Evolutionary conservation across 2,113 vertebrate genomes (phyloP).

Genomic region (Callopanchax toddi): DNA sequence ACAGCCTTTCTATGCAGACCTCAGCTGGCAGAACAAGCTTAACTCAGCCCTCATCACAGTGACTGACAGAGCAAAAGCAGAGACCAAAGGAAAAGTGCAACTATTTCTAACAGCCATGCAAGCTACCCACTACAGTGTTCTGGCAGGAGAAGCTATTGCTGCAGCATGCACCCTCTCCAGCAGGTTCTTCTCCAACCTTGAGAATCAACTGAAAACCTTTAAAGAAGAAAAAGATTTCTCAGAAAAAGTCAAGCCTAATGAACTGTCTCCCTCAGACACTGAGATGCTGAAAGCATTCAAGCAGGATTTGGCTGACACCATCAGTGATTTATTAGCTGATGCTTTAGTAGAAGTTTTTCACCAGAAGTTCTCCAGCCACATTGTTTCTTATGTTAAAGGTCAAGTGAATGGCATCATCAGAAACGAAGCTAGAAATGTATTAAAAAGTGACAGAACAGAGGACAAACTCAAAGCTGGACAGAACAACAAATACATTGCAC

Average conservation of each 20-base stretch:
- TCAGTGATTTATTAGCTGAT: constrained; percentile 10
- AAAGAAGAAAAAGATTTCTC: not conserved
- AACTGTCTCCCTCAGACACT: constrained; percentile 3
- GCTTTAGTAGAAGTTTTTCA: constrained; percentile 28
- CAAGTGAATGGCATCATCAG: constrained; percentile 3
- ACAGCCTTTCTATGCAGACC: constrained; percentile 17
- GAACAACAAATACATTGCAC: constrained; percentile 13
- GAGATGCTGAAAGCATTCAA: constrained; percentile 19
- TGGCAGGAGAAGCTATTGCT: not conserved
- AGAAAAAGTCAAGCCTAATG: constrained; percentile 4
- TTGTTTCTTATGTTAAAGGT: constrained; percentile 7
- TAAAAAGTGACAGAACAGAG: constrained; percentile 12
- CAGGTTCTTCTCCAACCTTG: constrained; percentile 21
- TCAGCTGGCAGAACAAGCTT: constrained; percentile 31
- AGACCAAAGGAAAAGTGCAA: not conserved
- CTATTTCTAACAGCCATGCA: constrained; percentile 15
- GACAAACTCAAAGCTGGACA: constrained; percentile 32
- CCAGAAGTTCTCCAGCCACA: constrained; percentile 42
- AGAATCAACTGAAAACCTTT: not conserved
- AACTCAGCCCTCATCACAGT: constrained; percentile 10
- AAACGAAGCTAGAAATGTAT: not conserved
- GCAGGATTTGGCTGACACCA: not conserved
- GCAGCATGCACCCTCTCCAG: not conserved
- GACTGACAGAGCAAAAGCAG: not conserved
- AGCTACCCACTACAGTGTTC: not conserved